phyloP scores from a whole-genome alignment of 2,113 vertebrate genomes.

The Dasyornis broadbenti region DNA sequence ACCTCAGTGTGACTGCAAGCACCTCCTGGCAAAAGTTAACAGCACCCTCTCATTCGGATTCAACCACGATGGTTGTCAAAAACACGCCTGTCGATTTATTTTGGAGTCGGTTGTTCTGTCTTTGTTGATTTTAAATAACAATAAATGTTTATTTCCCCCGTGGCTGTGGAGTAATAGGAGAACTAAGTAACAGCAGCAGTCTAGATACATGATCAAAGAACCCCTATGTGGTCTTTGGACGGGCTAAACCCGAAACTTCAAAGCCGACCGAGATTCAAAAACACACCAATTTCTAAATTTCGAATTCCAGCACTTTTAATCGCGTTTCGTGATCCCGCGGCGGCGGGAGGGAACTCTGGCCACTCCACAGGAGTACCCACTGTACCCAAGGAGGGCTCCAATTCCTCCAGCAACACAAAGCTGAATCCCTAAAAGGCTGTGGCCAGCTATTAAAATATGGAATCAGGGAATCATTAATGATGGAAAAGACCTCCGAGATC shows the following conservation, averaged over 20 bases:
- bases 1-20: not conserved
- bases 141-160: constrained; percentile 23
- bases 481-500: not conserved
- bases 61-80: not conserved
- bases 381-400: not conserved
- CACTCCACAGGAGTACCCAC: not conserved
- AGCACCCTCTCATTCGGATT: not conserved
- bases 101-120: not conserved
- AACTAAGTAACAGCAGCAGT: constrained; percentile 20
- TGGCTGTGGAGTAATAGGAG: not conserved
- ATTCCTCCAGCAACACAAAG: constrained; percentile 5
- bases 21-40: not conserved
- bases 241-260: constrained; percentile 13
- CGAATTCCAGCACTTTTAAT: constrained; percentile 7
- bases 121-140: constrained; percentile 28
- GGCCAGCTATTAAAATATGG: not conserved
- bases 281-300: not conserved
- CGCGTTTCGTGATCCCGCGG: not conserved
- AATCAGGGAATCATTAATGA: not conserved
- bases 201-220: not conserved
- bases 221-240: not conserved
- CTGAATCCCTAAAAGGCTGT: not conserved
- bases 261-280: not conserved
- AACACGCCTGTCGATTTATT: not conserved
- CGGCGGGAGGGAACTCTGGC: not conserved